Percentiles rank a stretch among this genome's conserved stretches.
Evolutionary conservation across 2,113 vertebrate genomes (phyloP).

Genomic region (Rattus rattus): DNA sequence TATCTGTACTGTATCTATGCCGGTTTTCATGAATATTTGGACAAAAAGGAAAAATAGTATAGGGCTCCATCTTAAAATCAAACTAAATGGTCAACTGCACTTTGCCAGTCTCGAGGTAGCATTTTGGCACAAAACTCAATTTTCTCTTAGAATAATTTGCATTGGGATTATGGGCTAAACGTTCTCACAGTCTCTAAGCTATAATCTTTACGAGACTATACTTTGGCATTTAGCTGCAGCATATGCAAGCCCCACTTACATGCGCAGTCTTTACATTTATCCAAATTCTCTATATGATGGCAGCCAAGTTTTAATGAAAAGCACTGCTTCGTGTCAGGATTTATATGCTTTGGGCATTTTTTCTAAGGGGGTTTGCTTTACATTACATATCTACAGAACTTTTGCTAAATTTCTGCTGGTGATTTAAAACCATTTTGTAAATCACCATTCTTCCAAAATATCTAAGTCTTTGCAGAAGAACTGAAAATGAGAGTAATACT

Average conservation of each 20-base stretch:
- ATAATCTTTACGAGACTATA: conserved; percentile 75
- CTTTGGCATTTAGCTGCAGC: conserved; percentile 74
- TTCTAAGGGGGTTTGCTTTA: conserved; percentile 50
- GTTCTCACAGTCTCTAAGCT: conserved; percentile 71
- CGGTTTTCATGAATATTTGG: conserved; percentile 65
- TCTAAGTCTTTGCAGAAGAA: background rate
- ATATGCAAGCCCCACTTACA: conserved; percentile 71
- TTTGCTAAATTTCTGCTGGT: conserved; percentile 65
- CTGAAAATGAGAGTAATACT: background rate
- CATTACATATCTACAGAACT: conserved; percentile 72
- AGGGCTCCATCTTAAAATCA: conserved; percentile 57
- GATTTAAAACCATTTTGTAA: conserved; percentile 57
- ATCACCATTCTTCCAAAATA: conserved; percentile 49
- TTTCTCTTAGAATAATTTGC: conserved; percentile 80
- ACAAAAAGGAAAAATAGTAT: conserved; percentile 62
- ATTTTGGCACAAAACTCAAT: conserved; percentile 75
- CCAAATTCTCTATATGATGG: conserved; percentile 56
- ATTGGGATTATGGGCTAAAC: conserved; percentile 78
- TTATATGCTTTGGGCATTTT: conserved; percentile 58
- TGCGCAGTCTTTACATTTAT: conserved; percentile 61
- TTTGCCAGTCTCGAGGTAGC: conserved; percentile 72
- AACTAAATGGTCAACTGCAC: conserved; percentile 66
- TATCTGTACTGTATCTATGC: conserved; percentile 26
- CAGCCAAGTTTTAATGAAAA: conserved; percentile 74
- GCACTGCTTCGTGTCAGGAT: conserved; percentile 50